Conservation (phyloP, 2,888 invertebrate species). For the Dicyrtoma fusca region DNA sequence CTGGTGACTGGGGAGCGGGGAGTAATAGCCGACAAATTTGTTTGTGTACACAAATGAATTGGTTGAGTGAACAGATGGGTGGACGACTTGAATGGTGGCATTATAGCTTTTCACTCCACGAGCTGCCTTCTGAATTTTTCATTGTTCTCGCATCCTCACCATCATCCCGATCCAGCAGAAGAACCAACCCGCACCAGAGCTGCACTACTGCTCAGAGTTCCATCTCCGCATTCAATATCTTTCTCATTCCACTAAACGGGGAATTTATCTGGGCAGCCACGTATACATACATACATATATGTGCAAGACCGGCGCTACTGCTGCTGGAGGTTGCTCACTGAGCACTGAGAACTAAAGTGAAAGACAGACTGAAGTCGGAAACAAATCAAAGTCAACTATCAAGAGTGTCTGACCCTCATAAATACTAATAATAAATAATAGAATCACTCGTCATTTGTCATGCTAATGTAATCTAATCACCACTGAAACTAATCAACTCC, state of each 20-base stretch:
- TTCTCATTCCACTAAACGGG: neutral
- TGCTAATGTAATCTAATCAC: conserved; percentile 42
- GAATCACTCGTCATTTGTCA: conserved; percentile 36
- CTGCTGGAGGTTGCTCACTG: no score
- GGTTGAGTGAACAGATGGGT: conserved; percentile 38
- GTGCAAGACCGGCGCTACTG: no score
- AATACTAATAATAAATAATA: conserved; percentile 37
- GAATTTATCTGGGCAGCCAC: neutral
- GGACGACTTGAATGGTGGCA: conserved; percentile 15
- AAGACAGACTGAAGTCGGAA: neutral
- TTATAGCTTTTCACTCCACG: neutral
- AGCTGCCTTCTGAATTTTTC: conserved; percentile 5
- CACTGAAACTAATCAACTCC: conserved; percentile 33
- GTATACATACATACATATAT: neutral
- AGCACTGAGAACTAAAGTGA: neutral
- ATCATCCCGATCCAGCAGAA: no score
- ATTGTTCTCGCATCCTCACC: neutral
- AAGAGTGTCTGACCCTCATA: conserved; percentile 31
- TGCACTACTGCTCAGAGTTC: no score
- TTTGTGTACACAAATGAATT: conserved; percentile 42
- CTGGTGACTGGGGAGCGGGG: neutral
- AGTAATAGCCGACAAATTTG: conserved; percentile 35
- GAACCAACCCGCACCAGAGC: no score
- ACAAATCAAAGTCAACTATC: conserved; percentile 26
- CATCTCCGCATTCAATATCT: neutral